Conservation (phyloP, 2,113 vertebrate species). For the Phylloscopus trochilus region DNA sequence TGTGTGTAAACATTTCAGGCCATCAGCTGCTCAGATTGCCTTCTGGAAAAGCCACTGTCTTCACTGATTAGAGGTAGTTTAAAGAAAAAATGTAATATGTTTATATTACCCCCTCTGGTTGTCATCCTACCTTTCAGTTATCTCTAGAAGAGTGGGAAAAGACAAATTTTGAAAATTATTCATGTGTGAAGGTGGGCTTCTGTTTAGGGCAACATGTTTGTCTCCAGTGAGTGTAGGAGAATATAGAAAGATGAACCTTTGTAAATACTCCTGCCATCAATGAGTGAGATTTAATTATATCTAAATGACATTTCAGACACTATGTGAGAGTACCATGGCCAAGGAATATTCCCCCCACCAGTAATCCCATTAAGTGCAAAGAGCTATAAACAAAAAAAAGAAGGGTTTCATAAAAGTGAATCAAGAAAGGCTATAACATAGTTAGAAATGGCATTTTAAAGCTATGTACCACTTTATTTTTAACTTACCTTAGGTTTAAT, state of each 20-base stretch:
- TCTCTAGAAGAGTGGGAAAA: background rate
- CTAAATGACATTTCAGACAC: background rate
- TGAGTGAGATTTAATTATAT: background rate
- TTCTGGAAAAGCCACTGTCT: conserved; percentile 31
- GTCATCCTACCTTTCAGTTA: background rate
- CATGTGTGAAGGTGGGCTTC: background rate
- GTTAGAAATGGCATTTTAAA: conserved; percentile 15
- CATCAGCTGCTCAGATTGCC: conserved; percentile 2
- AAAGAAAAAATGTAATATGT: background rate
- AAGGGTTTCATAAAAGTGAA: background rate
- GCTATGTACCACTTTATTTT: background rate
- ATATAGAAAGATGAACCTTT: background rate
- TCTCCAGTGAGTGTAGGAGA: background rate
- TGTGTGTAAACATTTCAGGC: conserved; percentile 5
- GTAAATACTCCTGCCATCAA: background rate
- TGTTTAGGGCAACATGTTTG: background rate
- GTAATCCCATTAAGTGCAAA: background rate
- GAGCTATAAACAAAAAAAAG: background rate
- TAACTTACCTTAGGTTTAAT: background rate
- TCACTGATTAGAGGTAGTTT: background rate
- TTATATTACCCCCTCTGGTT: background rate
- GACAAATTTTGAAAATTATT: background rate
- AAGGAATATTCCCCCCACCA: background rate
- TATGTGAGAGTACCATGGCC: background rate
- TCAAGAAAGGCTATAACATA: background rate